Evolutionary conservation across 2,113 vertebrate genomes (phyloP).

Genomic region (Muscicapa adusta): DNA sequence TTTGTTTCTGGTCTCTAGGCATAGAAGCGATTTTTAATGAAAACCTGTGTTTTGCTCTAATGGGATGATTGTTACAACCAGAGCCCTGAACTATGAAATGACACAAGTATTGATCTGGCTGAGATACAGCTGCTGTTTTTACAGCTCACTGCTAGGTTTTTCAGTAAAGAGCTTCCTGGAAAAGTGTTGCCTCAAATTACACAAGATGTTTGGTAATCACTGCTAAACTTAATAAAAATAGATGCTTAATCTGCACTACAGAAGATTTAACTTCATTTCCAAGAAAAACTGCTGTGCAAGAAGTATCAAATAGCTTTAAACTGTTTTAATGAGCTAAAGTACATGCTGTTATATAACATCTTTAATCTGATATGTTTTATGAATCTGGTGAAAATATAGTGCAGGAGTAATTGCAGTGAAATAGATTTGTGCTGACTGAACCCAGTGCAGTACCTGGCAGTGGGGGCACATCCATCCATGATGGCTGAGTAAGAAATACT

Average conservation of each 20-base stretch:
- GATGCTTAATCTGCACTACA: background rate
- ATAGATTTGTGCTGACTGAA: background rate
- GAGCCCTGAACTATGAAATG: background rate
- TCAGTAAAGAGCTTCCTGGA: background rate
- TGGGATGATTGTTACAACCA: background rate
- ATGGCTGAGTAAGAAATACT: background rate
- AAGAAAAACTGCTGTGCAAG: background rate
- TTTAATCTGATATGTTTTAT: background rate
- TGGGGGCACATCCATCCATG: background rate
- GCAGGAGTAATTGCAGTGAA: background rate
- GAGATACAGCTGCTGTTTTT: conserved; percentile 1
- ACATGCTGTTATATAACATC: background rate
- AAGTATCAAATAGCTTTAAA: background rate
- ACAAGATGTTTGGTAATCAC: background rate
- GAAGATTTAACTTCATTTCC: background rate
- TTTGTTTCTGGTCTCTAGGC: background rate
- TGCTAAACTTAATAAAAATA: background rate
- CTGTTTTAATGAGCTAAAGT: background rate
- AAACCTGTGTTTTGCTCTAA: background rate
- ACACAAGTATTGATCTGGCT: background rate
- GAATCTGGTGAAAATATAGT: background rate
- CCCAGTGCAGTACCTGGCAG: background rate
- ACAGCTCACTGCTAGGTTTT: background rate
- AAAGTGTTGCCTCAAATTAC: background rate
- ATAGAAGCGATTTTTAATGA: background rate